Conservation (phyloP, 2,797 vertebrate species). For the Pangasius larnaudii region DNA sequence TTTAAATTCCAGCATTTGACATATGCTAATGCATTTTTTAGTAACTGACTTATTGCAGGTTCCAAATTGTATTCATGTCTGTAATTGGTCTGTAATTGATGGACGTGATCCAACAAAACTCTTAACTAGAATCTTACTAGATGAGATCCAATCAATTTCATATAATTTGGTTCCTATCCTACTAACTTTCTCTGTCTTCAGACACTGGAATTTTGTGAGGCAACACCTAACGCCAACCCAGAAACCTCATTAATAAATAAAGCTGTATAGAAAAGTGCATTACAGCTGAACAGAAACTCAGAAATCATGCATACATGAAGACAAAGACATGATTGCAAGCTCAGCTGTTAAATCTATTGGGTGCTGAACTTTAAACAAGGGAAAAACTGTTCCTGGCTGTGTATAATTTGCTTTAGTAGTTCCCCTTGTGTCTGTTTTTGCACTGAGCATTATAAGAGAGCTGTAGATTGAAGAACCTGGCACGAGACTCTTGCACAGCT, state of each 20-base stretch:
- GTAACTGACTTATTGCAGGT: not conserved
- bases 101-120: not conserved
- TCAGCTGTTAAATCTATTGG: not conserved
- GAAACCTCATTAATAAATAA: not conserved
- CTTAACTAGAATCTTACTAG: not conserved
- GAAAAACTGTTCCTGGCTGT: not conserved
- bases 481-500: constrained; percentile 49
- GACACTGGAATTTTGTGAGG: not conserved
- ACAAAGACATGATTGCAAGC: not conserved
- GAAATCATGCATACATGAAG: not conserved
- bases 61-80: not conserved
- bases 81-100: not conserved
- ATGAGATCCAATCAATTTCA: not conserved
- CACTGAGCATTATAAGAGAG: constrained; percentile 19
- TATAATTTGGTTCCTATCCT: not conserved
- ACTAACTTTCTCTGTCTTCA: not conserved
- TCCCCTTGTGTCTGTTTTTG: constrained; percentile 4
- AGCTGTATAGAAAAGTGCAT: not conserved
- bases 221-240: too few relatives aligned
- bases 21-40: not conserved
- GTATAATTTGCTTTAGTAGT: constrained; percentile 25
- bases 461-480: constrained; percentile 24
- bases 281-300: not conserved
- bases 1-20: not conserved
- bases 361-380: not conserved